Evolutionary conservation across 2,888 invertebrate genomes (phyloP).

Genomic region (Rhagophthalmus giganteus): DNA sequence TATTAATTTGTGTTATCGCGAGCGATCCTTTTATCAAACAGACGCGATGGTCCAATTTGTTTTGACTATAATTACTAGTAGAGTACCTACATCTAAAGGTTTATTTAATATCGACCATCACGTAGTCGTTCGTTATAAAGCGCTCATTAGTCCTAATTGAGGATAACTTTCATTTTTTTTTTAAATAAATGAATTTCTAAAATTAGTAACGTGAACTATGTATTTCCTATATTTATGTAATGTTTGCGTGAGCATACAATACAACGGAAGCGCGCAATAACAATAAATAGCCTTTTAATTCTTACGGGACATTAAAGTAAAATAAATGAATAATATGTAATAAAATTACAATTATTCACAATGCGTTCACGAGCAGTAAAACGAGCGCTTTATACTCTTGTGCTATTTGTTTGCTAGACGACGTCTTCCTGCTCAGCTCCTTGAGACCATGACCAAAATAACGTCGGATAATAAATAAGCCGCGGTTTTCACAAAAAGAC

Average conservation of each 20-base stretch:
- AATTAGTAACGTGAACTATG: slow-evolving; percentile 40
- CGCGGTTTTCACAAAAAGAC: not conserved
- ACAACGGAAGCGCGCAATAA: slow-evolving; percentile 44
- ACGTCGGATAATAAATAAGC: not conserved
- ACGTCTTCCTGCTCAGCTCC: slow-evolving; percentile 23
- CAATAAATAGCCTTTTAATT: slow-evolving; percentile 43
- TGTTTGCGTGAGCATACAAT: slow-evolving; percentile 46
- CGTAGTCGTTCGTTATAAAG: slow-evolving; percentile 6
- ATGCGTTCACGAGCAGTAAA: slow-evolving; percentile 21
- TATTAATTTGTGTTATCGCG: slow-evolving; percentile 10
- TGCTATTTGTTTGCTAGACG: slow-evolving; percentile 21
- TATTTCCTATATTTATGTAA: slow-evolving; percentile 47
- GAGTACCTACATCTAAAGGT: slow-evolving; percentile 5
- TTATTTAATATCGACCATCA: slow-evolving; percentile 11
- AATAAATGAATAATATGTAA: slow-evolving; percentile 26
- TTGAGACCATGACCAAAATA: slow-evolving; percentile 19
- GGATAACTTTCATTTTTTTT: slow-evolving; percentile 30
- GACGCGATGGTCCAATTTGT: slow-evolving; percentile 8
- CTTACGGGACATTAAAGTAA: slow-evolving; percentile 32
- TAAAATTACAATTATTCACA: slow-evolving; percentile 29
- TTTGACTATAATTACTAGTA: slow-evolving; percentile 3
- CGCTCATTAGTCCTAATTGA: slow-evolving; percentile 14
- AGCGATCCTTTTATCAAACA: slow-evolving; percentile 2
- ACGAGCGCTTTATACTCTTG: slow-evolving; percentile 12
- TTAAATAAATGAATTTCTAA: slow-evolving; percentile 38